These are phyloP conservation scores for Hyles euphorbiae DNA, from an alignment of 1,140 invertebrate species.

Conservation along the genomic window DNA sequence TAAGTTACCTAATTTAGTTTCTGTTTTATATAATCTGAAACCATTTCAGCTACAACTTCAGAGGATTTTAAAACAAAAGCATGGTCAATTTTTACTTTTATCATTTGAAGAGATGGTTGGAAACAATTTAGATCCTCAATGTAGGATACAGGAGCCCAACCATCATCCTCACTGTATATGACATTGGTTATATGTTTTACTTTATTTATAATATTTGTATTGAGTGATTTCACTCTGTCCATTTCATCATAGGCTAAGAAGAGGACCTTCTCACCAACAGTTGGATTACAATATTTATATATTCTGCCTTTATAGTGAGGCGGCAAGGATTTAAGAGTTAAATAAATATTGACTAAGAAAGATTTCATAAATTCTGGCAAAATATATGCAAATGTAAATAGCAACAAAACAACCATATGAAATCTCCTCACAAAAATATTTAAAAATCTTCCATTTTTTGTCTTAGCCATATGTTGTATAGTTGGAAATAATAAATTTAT, in stretches of 20 bases:
- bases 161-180: slow-evolving; percentile 47
- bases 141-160: slow-evolving; percentile 50
- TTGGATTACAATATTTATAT: slow-evolving; percentile 41
- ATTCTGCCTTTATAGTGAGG: slow-evolving; percentile 30
- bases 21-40: slow-evolving; percentile 38
- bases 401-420: slow-evolving; percentile 34
- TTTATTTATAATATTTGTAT: slow-evolving; percentile 38
- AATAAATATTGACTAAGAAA: slow-evolving; percentile 40
- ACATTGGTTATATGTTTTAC: slow-evolving; percentile 49
- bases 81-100: slow-evolving; percentile 43
- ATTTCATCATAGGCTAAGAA: slow-evolving; percentile 63
- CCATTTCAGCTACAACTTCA: slow-evolving; percentile 45
- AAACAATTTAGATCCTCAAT: slow-evolving; percentile 45
- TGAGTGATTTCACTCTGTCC: slow-evolving; percentile 46
- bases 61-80: slow-evolving; percentile 62
- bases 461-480: slow-evolving; percentile 53
- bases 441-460: slow-evolving; percentile 48
- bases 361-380: slow-evolving; percentile 34
- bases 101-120: slow-evolving; percentile 41
- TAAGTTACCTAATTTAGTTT: slow-evolving; percentile 5
- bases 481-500: slow-evolving; percentile 62
- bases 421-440: slow-evolving; percentile 42
- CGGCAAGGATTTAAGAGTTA: slow-evolving; percentile 39
- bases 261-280: slow-evolving; percentile 46
- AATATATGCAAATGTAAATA: slow-evolving; percentile 34